A percentile compares a stretch with the other conserved stretches of the same genome.
Conservation (phyloP, 2,797 vertebrate species). For the Peromyscus aztecus region DNA sequence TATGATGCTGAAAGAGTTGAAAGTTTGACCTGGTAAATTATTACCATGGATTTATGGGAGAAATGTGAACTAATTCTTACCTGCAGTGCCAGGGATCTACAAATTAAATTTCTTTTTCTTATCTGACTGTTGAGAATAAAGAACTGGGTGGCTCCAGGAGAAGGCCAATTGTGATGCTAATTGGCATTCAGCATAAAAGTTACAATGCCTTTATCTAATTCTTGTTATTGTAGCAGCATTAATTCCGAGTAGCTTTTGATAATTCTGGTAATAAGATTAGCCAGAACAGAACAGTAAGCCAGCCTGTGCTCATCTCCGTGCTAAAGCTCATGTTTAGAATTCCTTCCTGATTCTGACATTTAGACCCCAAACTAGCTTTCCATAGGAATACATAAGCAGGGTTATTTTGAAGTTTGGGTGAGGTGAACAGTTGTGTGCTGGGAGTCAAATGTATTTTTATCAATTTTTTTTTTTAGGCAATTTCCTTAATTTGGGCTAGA, state of each 20-base stretch:
- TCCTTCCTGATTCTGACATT: neutral
- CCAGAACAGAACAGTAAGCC: neutral
- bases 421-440: neutral
- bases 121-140: constrained; percentile 9
- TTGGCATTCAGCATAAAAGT: neutral
- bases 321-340: neutral
- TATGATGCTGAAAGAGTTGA: neutral
- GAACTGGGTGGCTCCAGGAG: neutral
- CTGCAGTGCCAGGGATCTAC: neutral
- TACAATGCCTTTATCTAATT: neutral
- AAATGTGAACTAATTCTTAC: neutral
- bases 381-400: neutral
- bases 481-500: neutral
- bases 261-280: constrained; percentile 13
- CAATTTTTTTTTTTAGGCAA: neutral
- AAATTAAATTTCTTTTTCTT: neutral
- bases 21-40: neutral
- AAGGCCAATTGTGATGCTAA: constrained; percentile 19
- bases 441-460: neutral
- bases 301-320: neutral
- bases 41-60: neutral
- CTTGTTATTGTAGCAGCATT: neutral
- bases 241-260: constrained; percentile 14
- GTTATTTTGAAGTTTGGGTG: neutral
- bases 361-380: neutral